These are phyloP conservation scores for Pheucticus melanocephalus DNA, from an alignment of 2,113 vertebrate species.

Conservation along the genomic window DNA sequence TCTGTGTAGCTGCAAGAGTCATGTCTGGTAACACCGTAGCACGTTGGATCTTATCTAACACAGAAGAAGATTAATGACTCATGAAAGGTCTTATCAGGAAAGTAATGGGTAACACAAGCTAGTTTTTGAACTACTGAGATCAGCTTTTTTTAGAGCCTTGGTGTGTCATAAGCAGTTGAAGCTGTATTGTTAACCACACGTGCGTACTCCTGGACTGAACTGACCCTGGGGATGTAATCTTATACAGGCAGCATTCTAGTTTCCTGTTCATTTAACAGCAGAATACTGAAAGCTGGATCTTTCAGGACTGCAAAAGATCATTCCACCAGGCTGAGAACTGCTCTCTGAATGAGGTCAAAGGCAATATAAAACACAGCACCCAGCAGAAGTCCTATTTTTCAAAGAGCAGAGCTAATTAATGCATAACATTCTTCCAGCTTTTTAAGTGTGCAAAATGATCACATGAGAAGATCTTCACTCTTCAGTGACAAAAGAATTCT, in stretches of 20 bases:
- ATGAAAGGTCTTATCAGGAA: slow-evolving; percentile 43
- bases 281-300: slow-evolving; percentile 1
- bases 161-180: not conserved
- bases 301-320: not conserved
- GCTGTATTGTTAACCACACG: not conserved
- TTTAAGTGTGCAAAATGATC: not conserved
- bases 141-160: slow-evolving; percentile 17
- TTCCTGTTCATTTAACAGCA: slow-evolving; percentile 29
- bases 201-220: not conserved
- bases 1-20: not conserved
- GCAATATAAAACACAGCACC: not conserved
- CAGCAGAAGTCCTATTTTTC: not conserved
- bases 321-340: not conserved
- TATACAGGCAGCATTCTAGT: not conserved
- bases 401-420: not conserved
- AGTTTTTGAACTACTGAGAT: slow-evolving; percentile 41
- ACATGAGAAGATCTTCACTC: not conserved
- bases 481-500: not conserved
- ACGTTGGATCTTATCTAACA: slow-evolving; percentile 9
- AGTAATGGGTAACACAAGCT: slow-evolving; percentile 28
- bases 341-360: not conserved
- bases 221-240: slow-evolving; percentile 30
- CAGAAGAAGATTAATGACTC: slow-evolving; percentile 38
- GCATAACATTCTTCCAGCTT: not conserved
- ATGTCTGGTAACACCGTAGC: not conserved